A percentile compares a stretch with the other conserved stretches of the same genome.
phyloP scores from a whole-genome alignment of 2,888 invertebrate genomes.

The Caenorhabditis sp. region DNA sequence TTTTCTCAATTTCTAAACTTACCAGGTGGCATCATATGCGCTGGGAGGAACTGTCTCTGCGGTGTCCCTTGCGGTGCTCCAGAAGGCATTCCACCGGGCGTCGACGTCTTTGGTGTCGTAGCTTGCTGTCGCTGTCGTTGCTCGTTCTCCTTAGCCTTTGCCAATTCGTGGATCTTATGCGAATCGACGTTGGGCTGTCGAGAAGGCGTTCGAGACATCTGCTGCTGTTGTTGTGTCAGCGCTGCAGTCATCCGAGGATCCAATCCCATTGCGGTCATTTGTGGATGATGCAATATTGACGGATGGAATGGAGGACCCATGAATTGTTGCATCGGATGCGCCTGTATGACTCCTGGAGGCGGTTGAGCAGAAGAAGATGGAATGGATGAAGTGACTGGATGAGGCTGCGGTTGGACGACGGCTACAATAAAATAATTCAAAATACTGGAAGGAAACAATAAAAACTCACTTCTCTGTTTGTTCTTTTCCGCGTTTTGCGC shows the following conservation, averaged over 20 bases:
- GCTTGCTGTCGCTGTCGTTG: slow-evolving; percentile 24
- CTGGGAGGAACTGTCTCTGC: slow-evolving; percentile 33
- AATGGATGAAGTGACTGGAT: not conserved
- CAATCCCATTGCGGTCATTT: slow-evolving; percentile 34
- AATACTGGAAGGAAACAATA: too few relatives aligned
- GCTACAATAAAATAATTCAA: not conserved
- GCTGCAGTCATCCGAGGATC: slow-evolving; percentile 37
- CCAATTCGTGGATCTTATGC: slow-evolving; percentile 63
- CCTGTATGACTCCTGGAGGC: slow-evolving; percentile 25
- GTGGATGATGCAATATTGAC: slow-evolving; percentile 23
- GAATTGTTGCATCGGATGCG: slow-evolving; percentile 39
- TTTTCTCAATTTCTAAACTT: not conserved
- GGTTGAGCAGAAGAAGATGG: slow-evolving; percentile 11
- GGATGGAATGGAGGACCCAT: slow-evolving; percentile 41
- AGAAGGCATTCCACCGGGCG: not conserved
- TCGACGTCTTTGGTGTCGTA: slow-evolving; percentile 30
- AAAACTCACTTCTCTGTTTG: slow-evolving; percentile 15
- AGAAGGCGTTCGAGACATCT: slow-evolving; percentile 53
- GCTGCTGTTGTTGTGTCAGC: slow-evolving; percentile 35
- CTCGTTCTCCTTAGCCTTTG: slow-evolving; percentile 41
- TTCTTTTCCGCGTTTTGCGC: slow-evolving; percentile 22
- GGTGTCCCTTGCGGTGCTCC: not conserved
- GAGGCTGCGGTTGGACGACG: not conserved
- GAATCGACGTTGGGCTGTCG: slow-evolving; percentile 29
- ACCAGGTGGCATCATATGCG: slow-evolving; percentile 36